Percentiles rank a stretch among this genome's conserved stretches.
phyloP scores from a whole-genome alignment of 2,113 vertebrate species.

The Caranx ignobilis region DNA sequence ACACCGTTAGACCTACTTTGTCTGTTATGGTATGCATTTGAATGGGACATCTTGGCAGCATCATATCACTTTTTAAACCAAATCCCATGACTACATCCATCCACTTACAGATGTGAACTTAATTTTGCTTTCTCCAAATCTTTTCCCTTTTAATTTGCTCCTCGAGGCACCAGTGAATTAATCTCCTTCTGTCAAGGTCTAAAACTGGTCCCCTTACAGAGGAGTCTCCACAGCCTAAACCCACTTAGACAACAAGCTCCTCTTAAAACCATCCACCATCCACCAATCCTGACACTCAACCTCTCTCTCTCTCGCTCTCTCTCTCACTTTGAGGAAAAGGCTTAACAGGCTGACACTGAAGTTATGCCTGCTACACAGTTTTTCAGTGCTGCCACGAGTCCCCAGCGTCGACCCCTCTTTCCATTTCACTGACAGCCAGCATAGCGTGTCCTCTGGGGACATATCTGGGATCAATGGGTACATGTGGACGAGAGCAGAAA shows the following conservation, averaged over 20 bases:
- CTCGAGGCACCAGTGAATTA: slow-evolving; percentile 14
- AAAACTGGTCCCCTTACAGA: slow-evolving; percentile 21
- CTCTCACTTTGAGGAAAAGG: slow-evolving; percentile 4
- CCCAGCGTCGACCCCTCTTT: slow-evolving; percentile 13
- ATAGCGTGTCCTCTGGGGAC: slow-evolving; percentile 29
- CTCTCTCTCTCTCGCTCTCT: not conserved
- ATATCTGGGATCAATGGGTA: slow-evolving; percentile 50
- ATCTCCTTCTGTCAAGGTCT: slow-evolving; percentile 38
- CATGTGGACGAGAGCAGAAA: slow-evolving; percentile 21
- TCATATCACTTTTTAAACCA: not conserved
- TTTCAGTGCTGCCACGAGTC: slow-evolving; percentile 6
- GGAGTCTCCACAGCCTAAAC: slow-evolving; percentile 9
- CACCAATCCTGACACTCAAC: slow-evolving; percentile 9
- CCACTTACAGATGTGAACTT: not conserved
- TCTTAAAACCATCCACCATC: slow-evolving; percentile 16
- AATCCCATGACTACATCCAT: not conserved
- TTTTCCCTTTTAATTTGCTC: slow-evolving; percentile 25
- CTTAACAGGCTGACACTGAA: slow-evolving; percentile 22
- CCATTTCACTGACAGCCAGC: slow-evolving; percentile 25
- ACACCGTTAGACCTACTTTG: slow-evolving; percentile 18
- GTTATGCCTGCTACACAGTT: slow-evolving; percentile 4
- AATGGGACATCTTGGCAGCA: not conserved
- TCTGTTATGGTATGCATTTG: slow-evolving; percentile 29
- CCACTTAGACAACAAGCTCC: slow-evolving; percentile 23
- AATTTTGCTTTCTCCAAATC: slow-evolving; percentile 23